Base-by-base conservation (phyloP, 2,888 invertebrate species). In the Allophyes oxyacanthae region DNA sequence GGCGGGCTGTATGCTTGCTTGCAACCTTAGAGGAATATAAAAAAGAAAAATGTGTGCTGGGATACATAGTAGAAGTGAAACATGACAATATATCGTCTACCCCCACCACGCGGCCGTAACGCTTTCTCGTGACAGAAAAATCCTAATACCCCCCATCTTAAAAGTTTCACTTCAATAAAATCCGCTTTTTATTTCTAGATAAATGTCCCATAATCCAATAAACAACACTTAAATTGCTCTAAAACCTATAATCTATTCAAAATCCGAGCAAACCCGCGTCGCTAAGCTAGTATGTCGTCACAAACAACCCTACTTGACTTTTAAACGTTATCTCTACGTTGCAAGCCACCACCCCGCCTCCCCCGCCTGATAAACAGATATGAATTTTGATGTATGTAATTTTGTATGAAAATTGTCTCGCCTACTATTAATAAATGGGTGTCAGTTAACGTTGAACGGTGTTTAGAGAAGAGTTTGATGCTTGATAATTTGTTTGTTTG, bases 321-420 rank as follows among this genome's bases (percentile, higher is more conserved):
- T 81, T 76, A 75, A 68, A 59, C 78, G 75, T 83, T 85, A 85
- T 85, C 85, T 81, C 64, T 37, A 32, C 64, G 62, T 42, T 82
- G 84, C 85, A 84, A 83, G 81, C 64, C 63, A 64, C 71, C 66
- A 62, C 59, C 52, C 48, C 52, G 69, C 63, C 67, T 59, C 49
- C 51, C 65, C 50, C 56, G 49, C 54, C 50, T 58, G 80, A 78
- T 82, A 66, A 59, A 66, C 53, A 78, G 84, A 85, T 84, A 84
- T 77, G 79, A 73, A 82, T 76, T 82, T 81, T 82, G 82, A 84
- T 82, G 79, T 76, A 75, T 77, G 72, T 72, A 56, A 66, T 76
- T 72, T 66, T 72, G 72, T 76, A 73, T 67, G 72, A 55, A 67
- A 64, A 67, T 70, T 41, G 50, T 71, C 68, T 68, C 46, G 46